Percentiles rank a stretch among this genome's conserved stretches.
These are phyloP conservation scores for Heliothis peltigera DNA, from an alignment of 2,888 invertebrate genomes.

Conservation along the genomic window DNA sequence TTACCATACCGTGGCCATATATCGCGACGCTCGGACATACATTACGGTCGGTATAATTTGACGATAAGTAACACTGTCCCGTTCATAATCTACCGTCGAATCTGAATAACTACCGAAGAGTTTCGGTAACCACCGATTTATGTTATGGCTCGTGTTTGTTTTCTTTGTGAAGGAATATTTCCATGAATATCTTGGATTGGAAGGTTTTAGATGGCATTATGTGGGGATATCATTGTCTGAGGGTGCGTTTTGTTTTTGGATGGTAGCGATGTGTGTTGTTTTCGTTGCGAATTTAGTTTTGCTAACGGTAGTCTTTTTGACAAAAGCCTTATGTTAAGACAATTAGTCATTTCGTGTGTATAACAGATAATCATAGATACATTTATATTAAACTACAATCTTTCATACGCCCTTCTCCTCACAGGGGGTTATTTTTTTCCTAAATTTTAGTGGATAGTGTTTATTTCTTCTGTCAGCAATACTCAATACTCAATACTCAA, in stretches of 20 bases:
- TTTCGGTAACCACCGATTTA: constrained; percentile 63
- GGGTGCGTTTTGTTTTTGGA: not conserved
- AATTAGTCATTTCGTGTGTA: too few relatives aligned
- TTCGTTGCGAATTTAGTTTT: not conserved
- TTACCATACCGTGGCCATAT: constrained; percentile 73
- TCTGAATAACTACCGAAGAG: constrained; percentile 65
- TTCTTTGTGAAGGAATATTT: constrained; percentile 53
- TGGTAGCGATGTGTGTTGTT: not conserved
- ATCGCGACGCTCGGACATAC: constrained; percentile 68
- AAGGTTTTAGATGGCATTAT: constrained; percentile 29
- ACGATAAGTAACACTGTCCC: constrained; percentile 68
- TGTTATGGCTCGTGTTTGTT: constrained; percentile 56
- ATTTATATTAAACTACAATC: too few relatives aligned
- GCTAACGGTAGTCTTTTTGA: too few relatives aligned
- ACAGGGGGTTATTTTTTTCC: too few relatives aligned
- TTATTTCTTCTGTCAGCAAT: too few relatives aligned
- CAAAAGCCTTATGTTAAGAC: too few relatives aligned
- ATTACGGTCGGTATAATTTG: constrained; percentile 67
- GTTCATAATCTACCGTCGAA: constrained; percentile 65
- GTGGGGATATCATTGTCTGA: not conserved
- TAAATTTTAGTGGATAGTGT: too few relatives aligned
- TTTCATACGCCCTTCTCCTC: too few relatives aligned
- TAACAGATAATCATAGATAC: too few relatives aligned
- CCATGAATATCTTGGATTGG: constrained; percentile 22
- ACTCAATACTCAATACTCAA: too few relatives aligned